phyloP scores from a whole-genome alignment of 2,888 invertebrate species.

The Petrolisthes manimaculis region DNA sequence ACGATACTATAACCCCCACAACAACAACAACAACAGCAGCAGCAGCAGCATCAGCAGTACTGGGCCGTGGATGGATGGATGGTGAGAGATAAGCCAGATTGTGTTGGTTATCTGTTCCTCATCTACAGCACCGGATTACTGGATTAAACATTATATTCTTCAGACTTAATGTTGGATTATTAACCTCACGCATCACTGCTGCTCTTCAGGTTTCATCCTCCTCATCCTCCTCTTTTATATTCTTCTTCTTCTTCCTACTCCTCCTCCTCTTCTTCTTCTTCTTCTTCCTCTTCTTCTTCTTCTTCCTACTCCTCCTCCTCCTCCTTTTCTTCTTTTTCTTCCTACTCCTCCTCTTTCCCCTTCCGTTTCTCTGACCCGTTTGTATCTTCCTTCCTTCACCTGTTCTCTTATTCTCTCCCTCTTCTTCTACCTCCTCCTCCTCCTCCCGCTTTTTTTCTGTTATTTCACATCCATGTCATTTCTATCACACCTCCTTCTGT shows the following conservation, averaged over 20 bases:
- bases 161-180: neutral
- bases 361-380: neutral
- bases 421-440: neutral
- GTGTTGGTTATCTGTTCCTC: neutral
- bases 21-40: too few relatives aligned
- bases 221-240: neutral
- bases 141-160: neutral
- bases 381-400: too few relatives aligned
- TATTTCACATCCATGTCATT: too few relatives aligned
- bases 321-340: neutral
- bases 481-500: too few relatives aligned
- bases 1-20: too few relatives aligned
- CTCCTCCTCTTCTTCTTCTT: neutral
- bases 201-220: neutral
- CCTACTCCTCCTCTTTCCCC: neutral
- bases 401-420: neutral
- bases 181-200: neutral
- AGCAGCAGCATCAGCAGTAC: too few relatives aligned
- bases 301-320: neutral
- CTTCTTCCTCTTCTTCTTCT: neutral
- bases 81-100: neutral
- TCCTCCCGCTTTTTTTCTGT: too few relatives aligned
- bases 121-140: neutral
- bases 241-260: neutral
- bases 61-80: too few relatives aligned